Percentiles rank a stretch among this genome's conserved stretches.
phyloP scores from a whole-genome alignment of 2,797 vertebrate species.

The Sylvilagus floridanus region DNA sequence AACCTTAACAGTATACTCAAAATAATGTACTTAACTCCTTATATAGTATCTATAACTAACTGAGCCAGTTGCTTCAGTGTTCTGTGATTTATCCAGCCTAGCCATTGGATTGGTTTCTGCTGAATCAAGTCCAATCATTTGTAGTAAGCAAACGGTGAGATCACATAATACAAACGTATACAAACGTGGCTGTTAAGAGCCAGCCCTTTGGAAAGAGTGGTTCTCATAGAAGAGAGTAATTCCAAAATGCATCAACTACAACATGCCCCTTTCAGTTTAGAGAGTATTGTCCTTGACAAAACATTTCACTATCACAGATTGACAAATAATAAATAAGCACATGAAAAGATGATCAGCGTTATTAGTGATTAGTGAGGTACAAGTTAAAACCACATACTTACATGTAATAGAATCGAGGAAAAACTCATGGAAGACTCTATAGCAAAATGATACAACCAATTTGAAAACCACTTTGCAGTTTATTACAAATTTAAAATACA shows the following conservation, averaged over 20 bases:
- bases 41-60: not conserved
- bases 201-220: fast-evolving
- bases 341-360: not conserved
- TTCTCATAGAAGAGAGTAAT: not conserved
- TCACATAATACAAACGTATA: not conserved
- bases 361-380: not conserved
- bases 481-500: not conserved
- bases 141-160: not conserved
- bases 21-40: not conserved
- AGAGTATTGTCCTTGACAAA: conserved; percentile 14
- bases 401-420: not conserved
- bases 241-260: not conserved
- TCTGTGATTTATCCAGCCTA: conserved; percentile 12
- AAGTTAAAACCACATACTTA: not conserved
- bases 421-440: not conserved
- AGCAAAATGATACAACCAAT: not conserved
- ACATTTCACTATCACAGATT: not conserved
- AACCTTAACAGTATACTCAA: not conserved
- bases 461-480: not conserved
- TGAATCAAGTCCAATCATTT: not conserved
- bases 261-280: not conserved
- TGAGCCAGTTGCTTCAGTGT: not conserved
- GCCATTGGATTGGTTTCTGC: not conserved
- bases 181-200: not conserved
- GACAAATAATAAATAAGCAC: not conserved